A percentile compares a stretch with the other conserved stretches of the same genome.
Evolutionary conservation across 2,797 vertebrate species (phyloP).

Genomic region (Onychomys torridus): DNA sequence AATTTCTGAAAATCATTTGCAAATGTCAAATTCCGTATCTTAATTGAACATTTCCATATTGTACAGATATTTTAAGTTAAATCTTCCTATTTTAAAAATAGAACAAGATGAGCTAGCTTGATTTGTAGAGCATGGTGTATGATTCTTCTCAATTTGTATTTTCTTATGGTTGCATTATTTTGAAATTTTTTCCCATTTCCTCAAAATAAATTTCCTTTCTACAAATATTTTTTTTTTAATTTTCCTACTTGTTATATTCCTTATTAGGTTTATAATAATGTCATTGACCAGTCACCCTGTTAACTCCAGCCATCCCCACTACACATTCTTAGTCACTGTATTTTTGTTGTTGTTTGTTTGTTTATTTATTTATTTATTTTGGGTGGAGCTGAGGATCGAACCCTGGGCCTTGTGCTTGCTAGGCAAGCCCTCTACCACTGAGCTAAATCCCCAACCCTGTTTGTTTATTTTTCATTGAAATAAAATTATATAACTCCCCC

Average conservation of each 20-base stretch:
- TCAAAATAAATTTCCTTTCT: conserved; percentile 35
- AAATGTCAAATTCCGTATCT: conserved; percentile 51
- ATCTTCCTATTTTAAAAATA: conserved; percentile 67
- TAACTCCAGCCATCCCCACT: not conserved
- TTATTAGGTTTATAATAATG: not conserved
- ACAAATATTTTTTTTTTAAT: not conserved
- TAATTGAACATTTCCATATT: conserved; percentile 59
- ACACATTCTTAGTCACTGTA: not conserved
- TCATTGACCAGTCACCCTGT: not conserved
- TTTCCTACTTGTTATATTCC: not conserved
- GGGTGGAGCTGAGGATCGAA: too few species aligned
- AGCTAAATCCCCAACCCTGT: too few species aligned
- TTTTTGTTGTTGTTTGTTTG: not conserved
- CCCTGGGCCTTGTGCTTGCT: too few species aligned
- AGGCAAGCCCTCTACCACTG: too few species aligned
- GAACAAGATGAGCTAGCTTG: conserved; percentile 60
- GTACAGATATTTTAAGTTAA: conserved; percentile 49
- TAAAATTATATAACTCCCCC: not conserved
- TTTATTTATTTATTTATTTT: too few species aligned
- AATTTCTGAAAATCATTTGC: conserved; percentile 61
- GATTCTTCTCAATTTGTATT: conserved; percentile 53
- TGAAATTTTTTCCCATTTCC: conserved; percentile 57
- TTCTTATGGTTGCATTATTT: conserved; percentile 73
- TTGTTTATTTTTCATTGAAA: not conserved
- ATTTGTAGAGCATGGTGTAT: conserved; percentile 70